These are phyloP conservation scores for Oxycera nigricornis DNA, from an alignment of 2,888 invertebrate species.

Conservation along the genomic window DNA sequence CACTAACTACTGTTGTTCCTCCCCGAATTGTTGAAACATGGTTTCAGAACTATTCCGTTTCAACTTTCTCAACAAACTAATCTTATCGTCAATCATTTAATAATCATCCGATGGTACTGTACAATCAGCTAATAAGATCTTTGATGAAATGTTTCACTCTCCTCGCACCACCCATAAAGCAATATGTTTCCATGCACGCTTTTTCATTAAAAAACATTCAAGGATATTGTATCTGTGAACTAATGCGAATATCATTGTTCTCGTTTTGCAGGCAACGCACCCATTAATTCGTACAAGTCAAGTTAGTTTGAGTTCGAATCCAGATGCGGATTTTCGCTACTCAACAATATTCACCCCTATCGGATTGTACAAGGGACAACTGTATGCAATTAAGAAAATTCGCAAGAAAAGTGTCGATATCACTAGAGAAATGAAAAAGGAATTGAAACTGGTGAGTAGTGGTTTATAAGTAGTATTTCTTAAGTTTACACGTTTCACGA, in stretches of 20 bases:
- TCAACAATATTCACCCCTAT: constrained; percentile 90
- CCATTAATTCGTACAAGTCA: constrained; percentile 82
- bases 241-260: too few relatives aligned
- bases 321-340: constrained; percentile 87
- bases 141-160: too few relatives aligned
- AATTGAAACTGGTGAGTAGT: constrained; percentile 82
- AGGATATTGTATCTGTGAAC: too few relatives aligned
- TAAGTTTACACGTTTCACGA: too few relatives aligned
- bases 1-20: constrained; percentile 5
- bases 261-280: constrained; percentile 64
- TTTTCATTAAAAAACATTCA: too few relatives aligned
- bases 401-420: constrained; percentile 87
- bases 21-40: neutral
- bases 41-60: neutral
- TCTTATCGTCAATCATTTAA: neutral
- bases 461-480: too few relatives aligned
- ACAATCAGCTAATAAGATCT: too few relatives aligned
- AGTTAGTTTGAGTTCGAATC: constrained; percentile 90
- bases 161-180: too few relatives aligned
- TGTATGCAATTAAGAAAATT: constrained; percentile 86
- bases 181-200: too few relatives aligned
- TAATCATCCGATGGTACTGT: too few relatives aligned
- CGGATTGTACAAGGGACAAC: constrained; percentile 85
- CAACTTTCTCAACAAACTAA: too few relatives aligned
- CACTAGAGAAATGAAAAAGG: constrained; percentile 88